Base-by-base conservation (phyloP, 1,140 invertebrate species). In the Catajapyx aquilonaris region DNA sequence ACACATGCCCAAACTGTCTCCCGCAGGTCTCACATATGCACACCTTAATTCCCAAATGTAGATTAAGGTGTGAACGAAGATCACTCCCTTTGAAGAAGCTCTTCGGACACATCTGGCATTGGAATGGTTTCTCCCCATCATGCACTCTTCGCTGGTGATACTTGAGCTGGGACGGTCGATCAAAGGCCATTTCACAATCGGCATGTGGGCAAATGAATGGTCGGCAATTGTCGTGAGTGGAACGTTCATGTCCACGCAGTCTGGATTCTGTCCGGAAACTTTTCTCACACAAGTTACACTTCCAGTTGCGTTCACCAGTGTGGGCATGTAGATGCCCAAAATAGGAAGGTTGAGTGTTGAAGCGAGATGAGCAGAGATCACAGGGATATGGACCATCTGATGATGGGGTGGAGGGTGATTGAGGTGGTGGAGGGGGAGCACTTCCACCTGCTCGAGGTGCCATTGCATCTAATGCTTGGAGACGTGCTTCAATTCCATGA, bases 1-100 rank as follows among this genome's bases (percentile, higher is more conserved):
- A 62, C 18, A 59, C 51, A 38, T 64, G 60, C 44, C 56, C 58
- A 31, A 63, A 63, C 38, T 57, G 57, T 21, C 51, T 48, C 7
- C 61, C 61, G 35, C 61, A 63, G 30, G 57, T 46, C 39, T 62
- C 52, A 31, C 61, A 62, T 4, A 61, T 58, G 20, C 52, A 55
- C 31, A 50, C 48, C 41, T 59, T 60, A 19, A 55, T 61, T 7
- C 57, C 57, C 31, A 62, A 39, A 44, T 63, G 60, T 30, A 60
- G 53, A 28, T 61, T 62, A 5, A 62, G 46, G 37, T 64, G 61
- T 4, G 54, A 61, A 22, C 53, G 49, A n/a, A 64, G 41, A 25
- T 63, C 61, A 20, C 43, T 40, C 32, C 40, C 41, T 16, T 47
- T 43, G 38, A 44, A 44, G 33, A 51, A 52, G 13, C 30, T 41